phyloP scores from a whole-genome alignment of 2,888 invertebrate genomes.

The Lithosia quadra region DNA sequence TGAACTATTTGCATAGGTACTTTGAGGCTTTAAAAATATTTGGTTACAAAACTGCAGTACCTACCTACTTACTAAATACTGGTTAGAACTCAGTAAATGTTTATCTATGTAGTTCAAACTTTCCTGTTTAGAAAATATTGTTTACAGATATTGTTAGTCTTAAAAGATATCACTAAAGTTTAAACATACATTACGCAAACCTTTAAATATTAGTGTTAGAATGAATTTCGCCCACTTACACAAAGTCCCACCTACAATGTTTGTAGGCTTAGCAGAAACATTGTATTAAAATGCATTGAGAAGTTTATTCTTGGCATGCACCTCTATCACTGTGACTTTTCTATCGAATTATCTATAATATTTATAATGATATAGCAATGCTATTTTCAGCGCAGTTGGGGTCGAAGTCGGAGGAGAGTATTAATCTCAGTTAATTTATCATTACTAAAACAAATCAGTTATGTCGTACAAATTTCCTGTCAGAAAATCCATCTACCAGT shows the following conservation, averaged over 20 bases:
- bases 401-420: too few species aligned
- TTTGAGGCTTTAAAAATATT: not conserved
- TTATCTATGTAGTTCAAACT: not conserved
- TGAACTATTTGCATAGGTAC: too few species aligned
- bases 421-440: too few species aligned
- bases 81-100: not conserved
- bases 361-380: not conserved
- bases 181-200: not conserved
- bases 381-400: not conserved
- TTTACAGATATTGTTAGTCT: not conserved
- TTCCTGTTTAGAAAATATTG: not conserved
- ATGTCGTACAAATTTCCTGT: too few species aligned
- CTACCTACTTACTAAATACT: too few species aligned
- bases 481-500: too few species aligned
- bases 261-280: not conserved
- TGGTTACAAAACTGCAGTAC: not conserved
- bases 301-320: not conserved
- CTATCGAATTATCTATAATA: not conserved
- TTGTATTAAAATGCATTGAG: slow-evolving; percentile 24
- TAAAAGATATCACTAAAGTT: slow-evolving; percentile 5
- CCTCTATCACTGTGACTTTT: slow-evolving; percentile 16
- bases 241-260: not conserved
- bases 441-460: too few species aligned
- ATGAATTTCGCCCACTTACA: not conserved
- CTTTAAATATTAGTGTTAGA: not conserved